phyloP scores from a whole-genome alignment of 2,888 invertebrate genomes.

The Euzetes globulus region DNA sequence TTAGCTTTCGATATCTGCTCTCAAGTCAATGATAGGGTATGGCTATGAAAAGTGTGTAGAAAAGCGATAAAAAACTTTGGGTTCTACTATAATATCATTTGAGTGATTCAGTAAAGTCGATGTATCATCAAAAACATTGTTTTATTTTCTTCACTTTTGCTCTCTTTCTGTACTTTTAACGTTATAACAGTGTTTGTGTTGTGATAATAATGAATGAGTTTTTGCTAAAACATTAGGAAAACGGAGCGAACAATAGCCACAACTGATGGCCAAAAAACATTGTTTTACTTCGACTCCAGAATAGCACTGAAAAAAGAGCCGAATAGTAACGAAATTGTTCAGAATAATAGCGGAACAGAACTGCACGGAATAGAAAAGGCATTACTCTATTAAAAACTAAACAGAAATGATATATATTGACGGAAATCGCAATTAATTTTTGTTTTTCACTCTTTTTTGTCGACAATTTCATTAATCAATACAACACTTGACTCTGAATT shows the following conservation, averaged over 20 bases:
- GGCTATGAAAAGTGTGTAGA: neutral
- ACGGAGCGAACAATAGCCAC: neutral
- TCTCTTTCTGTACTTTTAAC: neutral
- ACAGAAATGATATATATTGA: no score
- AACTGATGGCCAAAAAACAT: neutral
- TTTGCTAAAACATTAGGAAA: neutral
- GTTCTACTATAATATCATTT: neutral
- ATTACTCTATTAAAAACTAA: no score
- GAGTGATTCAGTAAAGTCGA: neutral
- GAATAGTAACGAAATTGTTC: no score
- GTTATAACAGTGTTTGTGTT: neutral
- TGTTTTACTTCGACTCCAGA: neutral
- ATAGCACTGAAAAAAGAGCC: no score
- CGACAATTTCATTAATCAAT: no score
- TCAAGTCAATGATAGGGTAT: neutral
- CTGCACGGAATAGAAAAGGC: no score
- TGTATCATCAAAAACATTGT: neutral
- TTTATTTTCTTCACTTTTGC: neutral
- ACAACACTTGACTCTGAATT: no score
- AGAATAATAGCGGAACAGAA: no score
- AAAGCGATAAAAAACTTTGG: neutral
- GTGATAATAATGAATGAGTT: conserved; percentile 16
- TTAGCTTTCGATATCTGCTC: neutral
- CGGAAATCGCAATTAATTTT: no score
- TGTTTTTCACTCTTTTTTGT: no score